Percentiles rank a stretch among this genome's conserved stretches.
Conservation (phyloP, 2,797 vertebrate genomes). For the Myotis daubentonii region DNA sequence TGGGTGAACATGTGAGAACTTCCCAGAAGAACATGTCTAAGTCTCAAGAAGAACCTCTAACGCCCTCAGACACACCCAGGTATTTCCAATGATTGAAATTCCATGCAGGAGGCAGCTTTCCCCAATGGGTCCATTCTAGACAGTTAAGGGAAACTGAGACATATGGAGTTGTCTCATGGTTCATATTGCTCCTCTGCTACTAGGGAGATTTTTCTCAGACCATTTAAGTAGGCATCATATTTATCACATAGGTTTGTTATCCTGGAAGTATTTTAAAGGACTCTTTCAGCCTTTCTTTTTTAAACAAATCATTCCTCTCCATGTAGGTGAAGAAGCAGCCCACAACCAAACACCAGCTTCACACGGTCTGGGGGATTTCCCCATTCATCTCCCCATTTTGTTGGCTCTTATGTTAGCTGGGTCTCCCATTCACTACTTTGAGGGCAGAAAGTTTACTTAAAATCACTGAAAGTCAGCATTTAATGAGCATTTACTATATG, state of each 20-base stretch:
- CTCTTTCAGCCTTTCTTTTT: not conserved
- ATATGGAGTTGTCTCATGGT: not conserved
- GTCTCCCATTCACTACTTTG: not conserved
- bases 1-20: not conserved
- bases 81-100: not conserved
- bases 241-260: not conserved
- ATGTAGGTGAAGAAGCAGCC: not conserved
- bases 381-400: not conserved
- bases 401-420: not conserved
- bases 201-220: not conserved
- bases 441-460: not conserved
- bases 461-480: not conserved
- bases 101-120: not conserved
- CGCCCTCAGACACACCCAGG: not conserved
- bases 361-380: not conserved
- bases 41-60: not conserved
- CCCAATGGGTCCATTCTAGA: not conserved
- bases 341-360: not conserved
- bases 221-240: not conserved
- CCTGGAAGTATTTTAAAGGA: not conserved
- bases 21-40: not conserved
- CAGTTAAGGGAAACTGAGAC: not conserved
- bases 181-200: not conserved
- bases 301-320: not conserved
- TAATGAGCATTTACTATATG: not conserved